Evolutionary conservation across 2,113 vertebrate species (phyloP).

Genomic region (Takifugu bimaculatus): DNA sequence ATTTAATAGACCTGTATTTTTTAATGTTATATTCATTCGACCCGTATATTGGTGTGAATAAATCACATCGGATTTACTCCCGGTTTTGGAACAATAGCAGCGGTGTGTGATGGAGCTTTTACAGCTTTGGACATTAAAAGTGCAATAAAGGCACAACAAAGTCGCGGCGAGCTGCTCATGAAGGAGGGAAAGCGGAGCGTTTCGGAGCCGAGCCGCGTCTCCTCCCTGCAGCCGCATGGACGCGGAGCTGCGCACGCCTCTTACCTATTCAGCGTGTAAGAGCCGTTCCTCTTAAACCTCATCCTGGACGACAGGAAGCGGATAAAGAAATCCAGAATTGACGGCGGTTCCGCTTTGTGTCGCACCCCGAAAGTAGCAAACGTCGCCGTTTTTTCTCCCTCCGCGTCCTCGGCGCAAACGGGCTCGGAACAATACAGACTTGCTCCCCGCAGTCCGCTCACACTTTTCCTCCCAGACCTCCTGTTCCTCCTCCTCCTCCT

Average conservation of each 20-base stretch:
- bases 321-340: slow-evolving; percentile 74
- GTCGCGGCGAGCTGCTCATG: neutral
- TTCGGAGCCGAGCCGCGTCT: too few species aligned
- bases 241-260: slow-evolving; percentile 6
- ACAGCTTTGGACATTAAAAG: neutral
- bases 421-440: slow-evolving; percentile 44
- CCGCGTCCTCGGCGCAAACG: slow-evolving; percentile 28
- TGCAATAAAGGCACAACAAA: neutral
- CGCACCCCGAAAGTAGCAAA: slow-evolving; percentile 30
- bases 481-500: slow-evolving; percentile 13
- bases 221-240: neutral
- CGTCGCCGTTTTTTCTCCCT: neutral
- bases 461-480: slow-evolving; percentile 27
- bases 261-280: slow-evolving; percentile 72
- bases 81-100: neutral
- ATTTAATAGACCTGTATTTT: too few species aligned
- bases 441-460: slow-evolving; percentile 23
- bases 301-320: slow-evolving; percentile 72
- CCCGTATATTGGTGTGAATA: too few species aligned
- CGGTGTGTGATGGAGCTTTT: neutral
- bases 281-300: slow-evolving; percentile 73
- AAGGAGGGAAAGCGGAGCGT: too few species aligned
- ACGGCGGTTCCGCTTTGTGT: slow-evolving; percentile 33
- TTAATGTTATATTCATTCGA: too few species aligned
- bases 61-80: neutral